Conservation (phyloP, 2,797 vertebrate genomes). For the Lepilemur ruficaudatus region DNA sequence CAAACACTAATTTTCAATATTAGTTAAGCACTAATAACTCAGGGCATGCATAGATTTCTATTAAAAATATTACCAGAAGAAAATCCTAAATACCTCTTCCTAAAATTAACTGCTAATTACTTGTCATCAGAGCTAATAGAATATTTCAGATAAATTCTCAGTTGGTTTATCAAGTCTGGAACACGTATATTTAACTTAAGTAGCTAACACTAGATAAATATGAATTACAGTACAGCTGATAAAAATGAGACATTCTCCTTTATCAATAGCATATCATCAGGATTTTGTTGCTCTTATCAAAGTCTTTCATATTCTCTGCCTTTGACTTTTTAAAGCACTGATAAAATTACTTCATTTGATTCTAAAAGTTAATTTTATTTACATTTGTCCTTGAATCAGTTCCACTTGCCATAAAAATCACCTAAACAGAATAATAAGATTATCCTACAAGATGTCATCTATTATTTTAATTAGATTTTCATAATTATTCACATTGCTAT, state of each 20-base stretch:
- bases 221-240: constrained; percentile 38
- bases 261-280: constrained; percentile 62
- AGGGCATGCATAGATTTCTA: constrained; percentile 29
- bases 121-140: constrained; percentile 46
- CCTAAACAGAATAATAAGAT: constrained; percentile 36
- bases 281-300: constrained; percentile 63
- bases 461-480: constrained; percentile 34
- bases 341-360: constrained; percentile 55
- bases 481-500: constrained; percentile 22
- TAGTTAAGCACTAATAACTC: constrained; percentile 18
- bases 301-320: constrained; percentile 64
- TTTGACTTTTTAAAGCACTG: constrained; percentile 43
- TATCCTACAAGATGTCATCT: not conserved
- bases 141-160: constrained; percentile 56
- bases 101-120: constrained; percentile 46
- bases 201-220: constrained; percentile 56
- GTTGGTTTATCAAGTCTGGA: constrained; percentile 44
- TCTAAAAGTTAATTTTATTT: constrained; percentile 49
- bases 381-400: constrained; percentile 55
- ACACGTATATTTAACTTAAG: constrained; percentile 53
- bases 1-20: constrained; percentile 40
- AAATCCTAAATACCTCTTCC: constrained; percentile 31
- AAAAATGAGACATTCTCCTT: constrained; percentile 70
- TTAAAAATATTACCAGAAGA: constrained; percentile 44
- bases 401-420: constrained; percentile 48